Percentiles rank a stretch among this genome's conserved stretches.
Conservation (phyloP, 2,113 vertebrate genomes). For the Murina feae region DNA sequence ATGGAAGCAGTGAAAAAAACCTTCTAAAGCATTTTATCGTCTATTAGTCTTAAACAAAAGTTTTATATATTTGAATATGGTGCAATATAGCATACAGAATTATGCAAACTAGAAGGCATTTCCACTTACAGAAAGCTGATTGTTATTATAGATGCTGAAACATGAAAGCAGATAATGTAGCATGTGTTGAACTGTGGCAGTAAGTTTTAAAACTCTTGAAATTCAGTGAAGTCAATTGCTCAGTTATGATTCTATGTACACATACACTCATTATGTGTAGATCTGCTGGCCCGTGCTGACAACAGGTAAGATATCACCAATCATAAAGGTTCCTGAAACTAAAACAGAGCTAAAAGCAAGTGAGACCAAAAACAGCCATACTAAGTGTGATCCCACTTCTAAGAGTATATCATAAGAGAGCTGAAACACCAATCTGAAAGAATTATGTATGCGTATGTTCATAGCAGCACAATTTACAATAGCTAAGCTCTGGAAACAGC, state of each 20-base stretch:
- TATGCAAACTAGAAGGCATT: slow-evolving; percentile 67
- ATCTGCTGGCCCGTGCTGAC: slow-evolving; percentile 63
- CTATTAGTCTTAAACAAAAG: slow-evolving; percentile 59
- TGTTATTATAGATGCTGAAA: slow-evolving; percentile 59
- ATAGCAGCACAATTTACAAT: too few species aligned
- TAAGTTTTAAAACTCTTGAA: slow-evolving; percentile 64
- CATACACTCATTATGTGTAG: slow-evolving; percentile 62
- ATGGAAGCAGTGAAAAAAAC: slow-evolving; percentile 26
- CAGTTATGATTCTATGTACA: slow-evolving; percentile 64
- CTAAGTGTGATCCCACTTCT: neutral
- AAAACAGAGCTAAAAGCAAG: slow-evolving; percentile 42
- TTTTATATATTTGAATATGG: slow-evolving; percentile 61
- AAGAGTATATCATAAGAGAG: too few species aligned
- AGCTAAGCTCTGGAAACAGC: too few species aligned
- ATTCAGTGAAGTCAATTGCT: slow-evolving; percentile 51
- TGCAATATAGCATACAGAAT: slow-evolving; percentile 16
- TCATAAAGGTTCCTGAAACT: slow-evolving; percentile 48
- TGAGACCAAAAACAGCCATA: slow-evolving; percentile 20
- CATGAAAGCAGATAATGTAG: slow-evolving; percentile 60
- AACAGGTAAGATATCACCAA: slow-evolving; percentile 53
- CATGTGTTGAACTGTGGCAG: slow-evolving; percentile 51
- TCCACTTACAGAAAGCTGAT: slow-evolving; percentile 70
- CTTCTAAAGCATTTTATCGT: slow-evolving; percentile 55
- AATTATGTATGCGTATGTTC: too few species aligned
- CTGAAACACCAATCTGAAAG: too few species aligned